Base-by-base conservation (phyloP, 2,113 vertebrate species). In the Calidris pugnax region DNA sequence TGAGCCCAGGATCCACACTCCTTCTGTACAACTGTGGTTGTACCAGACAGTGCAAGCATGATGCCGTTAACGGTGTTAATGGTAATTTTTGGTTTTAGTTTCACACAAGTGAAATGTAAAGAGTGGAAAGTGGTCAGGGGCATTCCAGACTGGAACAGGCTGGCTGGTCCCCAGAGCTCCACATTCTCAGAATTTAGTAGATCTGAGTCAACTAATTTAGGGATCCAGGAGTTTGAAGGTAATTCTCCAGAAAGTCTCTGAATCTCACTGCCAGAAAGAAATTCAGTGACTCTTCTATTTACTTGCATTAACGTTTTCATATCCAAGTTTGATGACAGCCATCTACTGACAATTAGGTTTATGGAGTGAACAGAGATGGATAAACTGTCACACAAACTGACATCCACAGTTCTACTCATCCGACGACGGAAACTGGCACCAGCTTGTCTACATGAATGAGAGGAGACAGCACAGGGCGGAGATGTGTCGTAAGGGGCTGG, bases 341-440 rank as follows among this genome's bases (percentile, higher is more conserved):
- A 64, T 75, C 93, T 81, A 68, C 85, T 66, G 64, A 93, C 90
- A 90, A 93, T 84, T 30, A 75, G 22, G 21, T 75, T 93, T 84
- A 77, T 5, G 32, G 51, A 94, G 60, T 14, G 48, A 90, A 74
- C 20, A 24, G 59, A 91, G 75, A 94, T 35, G 78, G 90, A 95
- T 92, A 56, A 95, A 92, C 72, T 78, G 73, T 93, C 92, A 90
- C 68, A 81, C 51, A 78, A 86, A 45, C 59, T 94, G 92, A 81
- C 85, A 94, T 55, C 18, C 60, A n/a, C 50, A 39, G 48, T 43
- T 86, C 64, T 74, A 69, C 67, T 96, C 67, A 67, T 74, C 13
- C 6, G 6, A n/a, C 43, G 66, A 92, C n/a, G 56, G 86, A 85
- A 94, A 64, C 73, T 95, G 93, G 93, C 95, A 97, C 48, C 64